Percentiles rank a stretch among this genome's conserved stretches.
Conservation (phyloP, 2,888 invertebrate species). For the Rotaria socialis region DNA sequence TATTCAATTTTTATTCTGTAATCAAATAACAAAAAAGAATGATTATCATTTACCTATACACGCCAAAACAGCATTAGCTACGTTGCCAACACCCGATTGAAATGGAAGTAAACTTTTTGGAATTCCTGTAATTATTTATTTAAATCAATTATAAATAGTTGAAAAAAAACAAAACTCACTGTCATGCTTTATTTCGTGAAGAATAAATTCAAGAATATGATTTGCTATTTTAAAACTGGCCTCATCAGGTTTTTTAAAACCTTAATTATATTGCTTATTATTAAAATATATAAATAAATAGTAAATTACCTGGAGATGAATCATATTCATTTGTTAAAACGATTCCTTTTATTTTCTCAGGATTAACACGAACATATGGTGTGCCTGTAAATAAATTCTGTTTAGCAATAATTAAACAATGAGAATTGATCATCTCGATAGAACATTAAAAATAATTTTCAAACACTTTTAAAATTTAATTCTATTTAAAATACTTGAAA, state of each 20-base stretch:
- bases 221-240: constrained; percentile 34
- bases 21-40: background rate
- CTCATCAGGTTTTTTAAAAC: constrained; percentile 25
- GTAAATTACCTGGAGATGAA: background rate
- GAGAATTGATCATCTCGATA: no score
- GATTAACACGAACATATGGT: constrained; percentile 14
- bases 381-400: background rate
- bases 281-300: background rate
- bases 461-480: no score
- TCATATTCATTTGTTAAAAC: constrained; percentile 7
- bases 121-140: background rate
- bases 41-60: background rate
- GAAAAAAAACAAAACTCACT: background rate
- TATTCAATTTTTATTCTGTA: no score
- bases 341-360: constrained; percentile 8
- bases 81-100: constrained; percentile 35
- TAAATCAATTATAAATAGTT: background rate
- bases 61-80: constrained; percentile 30
- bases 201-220: constrained; percentile 36
- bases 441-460: no score
- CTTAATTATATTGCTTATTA: background rate
- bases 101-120: constrained; percentile 19
- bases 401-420: no score
- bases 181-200: constrained; percentile 4
- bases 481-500: no score